Base-by-base conservation (phyloP, 2,888 invertebrate genomes). In the Pandemis cinnamomeana region DNA sequence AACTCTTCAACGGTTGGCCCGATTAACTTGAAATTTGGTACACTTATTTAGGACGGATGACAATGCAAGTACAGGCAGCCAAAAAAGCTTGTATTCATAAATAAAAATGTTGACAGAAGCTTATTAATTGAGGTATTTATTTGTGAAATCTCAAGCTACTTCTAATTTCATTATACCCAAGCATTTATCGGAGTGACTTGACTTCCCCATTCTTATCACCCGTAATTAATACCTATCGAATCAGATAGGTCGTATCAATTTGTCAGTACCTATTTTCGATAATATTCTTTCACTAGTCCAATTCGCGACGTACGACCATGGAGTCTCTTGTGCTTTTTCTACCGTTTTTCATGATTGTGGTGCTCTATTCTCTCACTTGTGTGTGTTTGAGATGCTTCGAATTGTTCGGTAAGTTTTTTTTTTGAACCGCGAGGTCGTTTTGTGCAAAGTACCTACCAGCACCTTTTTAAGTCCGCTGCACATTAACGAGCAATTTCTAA, bases 301-400 rank as follows among this genome's bases (percentile, higher is more conserved):
- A 15, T 44, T 44, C 7, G 63, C 64, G 44, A 27, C 44, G 44
- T 36, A 10, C 27, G 42, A 64, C 51, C 75, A 83, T 84, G 83
- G 81, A 83, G 71, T 78, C 76, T 67, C 71, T 82, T 0, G 69
- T 80, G 70, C 58, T 84, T 0, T 80, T 84, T 10, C 70, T 81
- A 11, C 85, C 85, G 0, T 80, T 86, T 77, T 53, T 84, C 0
- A 73, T 84, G 44, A 69, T 86, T 8, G 72, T 84, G 7, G 60
- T 75, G 15, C 67, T 90, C 0, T 91, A 91, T 69, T 78, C 80
- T 0, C 0, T 87, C 0, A 87, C 88, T 0, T 92, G 91, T 72
- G 62, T 88, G 3, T 89, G 87, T 71, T 71, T 92, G 10, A 85
- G 88, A 76, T 90, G 87, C 81, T 89, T 84, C 75, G 83, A 85